These are phyloP conservation scores for Hestina assimilis DNA, from an alignment of 1,140 invertebrate genomes.

Conservation along the genomic window DNA sequence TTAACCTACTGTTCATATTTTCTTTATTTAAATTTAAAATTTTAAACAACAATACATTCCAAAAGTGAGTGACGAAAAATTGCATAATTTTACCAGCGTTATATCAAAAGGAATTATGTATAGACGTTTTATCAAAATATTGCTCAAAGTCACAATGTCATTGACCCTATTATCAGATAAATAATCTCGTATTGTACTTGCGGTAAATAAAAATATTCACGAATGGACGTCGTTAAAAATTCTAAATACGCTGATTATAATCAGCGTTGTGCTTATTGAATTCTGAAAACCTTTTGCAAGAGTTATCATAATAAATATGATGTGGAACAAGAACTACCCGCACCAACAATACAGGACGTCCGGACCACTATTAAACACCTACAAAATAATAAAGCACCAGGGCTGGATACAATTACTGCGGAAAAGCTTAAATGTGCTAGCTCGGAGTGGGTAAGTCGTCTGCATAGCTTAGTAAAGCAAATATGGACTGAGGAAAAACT, in stretches of 20 bases:
- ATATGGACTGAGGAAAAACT: no score
- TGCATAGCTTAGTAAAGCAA: no score
- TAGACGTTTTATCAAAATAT: constrained; percentile 3
- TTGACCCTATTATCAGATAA: not conserved
- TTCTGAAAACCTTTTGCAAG: no score
- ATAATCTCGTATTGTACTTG: not conserved
- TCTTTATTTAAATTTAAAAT: not conserved
- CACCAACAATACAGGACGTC: no score
- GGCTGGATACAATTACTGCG: no score
- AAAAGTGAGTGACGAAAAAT: not conserved
- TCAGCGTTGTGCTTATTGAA: not conserved
- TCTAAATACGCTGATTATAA: not conserved
- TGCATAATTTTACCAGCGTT: not conserved
- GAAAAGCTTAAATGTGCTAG: no score
- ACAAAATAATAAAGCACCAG: no score
- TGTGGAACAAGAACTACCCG: no score
- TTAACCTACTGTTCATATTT: no score
- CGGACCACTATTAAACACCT: no score
- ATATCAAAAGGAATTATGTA: not conserved
- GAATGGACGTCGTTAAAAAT: not conserved
- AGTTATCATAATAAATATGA: no score
- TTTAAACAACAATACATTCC: not conserved
- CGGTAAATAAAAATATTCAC: not conserved
- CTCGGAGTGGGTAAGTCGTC: no score
- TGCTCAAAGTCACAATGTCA: constrained; percentile 13